Conservation (phyloP, 2,888 invertebrate species). For the Diarsia rubi region DNA sequence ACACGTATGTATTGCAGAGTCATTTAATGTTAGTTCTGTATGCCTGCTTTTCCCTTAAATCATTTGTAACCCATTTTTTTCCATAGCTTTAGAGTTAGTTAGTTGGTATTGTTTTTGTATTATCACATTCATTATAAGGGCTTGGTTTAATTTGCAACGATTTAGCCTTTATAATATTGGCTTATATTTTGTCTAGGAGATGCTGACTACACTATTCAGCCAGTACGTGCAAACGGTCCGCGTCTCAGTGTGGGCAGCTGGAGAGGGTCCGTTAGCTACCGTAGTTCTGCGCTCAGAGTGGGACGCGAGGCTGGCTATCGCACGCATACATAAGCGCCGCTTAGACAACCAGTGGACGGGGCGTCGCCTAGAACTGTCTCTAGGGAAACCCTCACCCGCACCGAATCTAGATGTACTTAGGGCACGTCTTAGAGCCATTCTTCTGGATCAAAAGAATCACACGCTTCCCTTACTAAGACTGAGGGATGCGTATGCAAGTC, state of each 20-base stretch:
- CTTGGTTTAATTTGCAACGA: background rate
- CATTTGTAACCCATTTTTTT: conserved; percentile 8
- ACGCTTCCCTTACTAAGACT: conserved; percentile 95
- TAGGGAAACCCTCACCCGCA: conserved; percentile 91
- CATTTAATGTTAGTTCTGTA: conserved; percentile 23
- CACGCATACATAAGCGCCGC: conserved; percentile 95
- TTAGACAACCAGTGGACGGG: conserved; percentile 92
- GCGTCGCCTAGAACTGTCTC: conserved; percentile 94
- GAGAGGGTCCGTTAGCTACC: conserved; percentile 92
- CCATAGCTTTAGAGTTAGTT: background rate
- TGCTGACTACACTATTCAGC: conserved; percentile 84
- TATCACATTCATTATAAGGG: background rate
- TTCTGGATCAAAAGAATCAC: conserved; percentile 94
- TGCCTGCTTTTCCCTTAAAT: conserved; percentile 3
- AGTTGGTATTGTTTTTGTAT: background rate
- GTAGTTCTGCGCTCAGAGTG: conserved; percentile 93
- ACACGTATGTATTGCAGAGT: conserved; percentile 45
- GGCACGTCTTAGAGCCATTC: conserved; percentile 93
- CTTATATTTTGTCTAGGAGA: conserved; percentile 75
- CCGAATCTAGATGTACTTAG: conserved; percentile 92
- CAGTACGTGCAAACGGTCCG: conserved; percentile 83
- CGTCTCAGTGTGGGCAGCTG: conserved; percentile 83
- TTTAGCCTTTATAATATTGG: background rate
- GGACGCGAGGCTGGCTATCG: conserved; percentile 94
- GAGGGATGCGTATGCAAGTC: conserved; percentile 95